phyloP scores from a whole-genome alignment of 2,888 invertebrate genomes.

The Synergus itoensis region DNA sequence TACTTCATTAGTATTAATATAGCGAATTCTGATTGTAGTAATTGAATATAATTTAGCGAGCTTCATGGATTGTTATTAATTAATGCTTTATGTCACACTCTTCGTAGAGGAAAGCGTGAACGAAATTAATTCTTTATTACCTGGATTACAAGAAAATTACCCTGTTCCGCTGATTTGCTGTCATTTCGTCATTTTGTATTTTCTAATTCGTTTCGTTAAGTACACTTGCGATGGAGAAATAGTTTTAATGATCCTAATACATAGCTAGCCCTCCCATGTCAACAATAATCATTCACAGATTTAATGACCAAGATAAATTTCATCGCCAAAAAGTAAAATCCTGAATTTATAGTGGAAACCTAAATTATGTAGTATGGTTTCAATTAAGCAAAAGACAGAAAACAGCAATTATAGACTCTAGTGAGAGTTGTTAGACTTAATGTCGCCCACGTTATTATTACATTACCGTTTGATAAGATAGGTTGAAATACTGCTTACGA shows the following conservation, averaged over 20 bases:
- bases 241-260: slow-evolving; percentile 1
- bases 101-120: slow-evolving; percentile 20
- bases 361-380: slow-evolving; percentile 21
- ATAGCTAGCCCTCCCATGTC: background rate
- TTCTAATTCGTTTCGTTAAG: slow-evolving; percentile 19
- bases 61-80: background rate
- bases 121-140: slow-evolving; percentile 19
- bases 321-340: background rate
- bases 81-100: slow-evolving; percentile 18
- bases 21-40: background rate
- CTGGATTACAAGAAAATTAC: slow-evolving; percentile 31
- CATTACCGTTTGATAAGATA: slow-evolving; percentile 56
- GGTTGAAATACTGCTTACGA: slow-evolving; percentile 39
- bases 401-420: slow-evolving; percentile 1
- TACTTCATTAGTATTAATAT: slow-evolving; percentile 13
- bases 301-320: background rate
- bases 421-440: slow-evolving; percentile 55
- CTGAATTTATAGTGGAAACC: background rate
- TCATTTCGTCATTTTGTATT: slow-evolving; percentile 28
- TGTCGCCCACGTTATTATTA: slow-evolving; percentile 53
- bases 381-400: slow-evolving; percentile 34
- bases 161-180: slow-evolving; percentile 1
- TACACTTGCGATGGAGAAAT: slow-evolving; percentile 11
- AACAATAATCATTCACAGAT: slow-evolving; percentile 3
- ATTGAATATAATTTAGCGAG: slow-evolving; percentile 26